Percentiles rank a stretch among this genome's conserved stretches.
Conservation (phyloP, 2,888 invertebrate genomes). For the Rhyacophila evoluta region DNA sequence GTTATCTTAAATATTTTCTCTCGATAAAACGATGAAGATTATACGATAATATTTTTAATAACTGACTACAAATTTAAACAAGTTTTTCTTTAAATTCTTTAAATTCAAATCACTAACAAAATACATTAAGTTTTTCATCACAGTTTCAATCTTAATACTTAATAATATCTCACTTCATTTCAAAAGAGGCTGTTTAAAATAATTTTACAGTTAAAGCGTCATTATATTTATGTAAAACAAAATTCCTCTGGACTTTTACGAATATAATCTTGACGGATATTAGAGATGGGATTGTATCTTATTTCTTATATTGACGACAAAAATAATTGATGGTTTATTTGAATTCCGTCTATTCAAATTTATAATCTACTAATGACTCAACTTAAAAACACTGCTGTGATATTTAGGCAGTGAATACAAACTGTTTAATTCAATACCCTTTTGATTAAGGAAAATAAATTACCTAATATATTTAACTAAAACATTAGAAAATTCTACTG, state of each 20-base stretch:
- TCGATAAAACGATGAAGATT: no score
- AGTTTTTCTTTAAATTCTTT: no score
- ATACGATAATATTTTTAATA: no score
- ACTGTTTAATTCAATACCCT: no score
- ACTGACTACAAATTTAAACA: no score
- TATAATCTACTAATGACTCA: conserved; percentile 12
- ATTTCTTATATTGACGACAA: not conserved
- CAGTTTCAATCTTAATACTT: not conserved
- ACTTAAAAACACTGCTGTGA: not conserved
- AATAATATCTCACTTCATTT: not conserved
- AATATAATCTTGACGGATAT: conserved; percentile 16
- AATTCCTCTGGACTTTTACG: not conserved
- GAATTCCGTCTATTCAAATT: not conserved
- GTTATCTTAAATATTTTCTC: no score
- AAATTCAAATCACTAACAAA: no score
- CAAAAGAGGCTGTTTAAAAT: not conserved
- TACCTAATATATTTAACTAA: no score
- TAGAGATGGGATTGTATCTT: not conserved
- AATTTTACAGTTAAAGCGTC: not conserved
- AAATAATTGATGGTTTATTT: not conserved
- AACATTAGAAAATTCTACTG: no score
- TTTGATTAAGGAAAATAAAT: no score
- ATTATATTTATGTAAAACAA: conserved; percentile 2
- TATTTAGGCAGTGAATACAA: no score
- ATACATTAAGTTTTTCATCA: no score